Conservation (phyloP, 2,113 vertebrate species). For the Anhinga rufa region DNA sequence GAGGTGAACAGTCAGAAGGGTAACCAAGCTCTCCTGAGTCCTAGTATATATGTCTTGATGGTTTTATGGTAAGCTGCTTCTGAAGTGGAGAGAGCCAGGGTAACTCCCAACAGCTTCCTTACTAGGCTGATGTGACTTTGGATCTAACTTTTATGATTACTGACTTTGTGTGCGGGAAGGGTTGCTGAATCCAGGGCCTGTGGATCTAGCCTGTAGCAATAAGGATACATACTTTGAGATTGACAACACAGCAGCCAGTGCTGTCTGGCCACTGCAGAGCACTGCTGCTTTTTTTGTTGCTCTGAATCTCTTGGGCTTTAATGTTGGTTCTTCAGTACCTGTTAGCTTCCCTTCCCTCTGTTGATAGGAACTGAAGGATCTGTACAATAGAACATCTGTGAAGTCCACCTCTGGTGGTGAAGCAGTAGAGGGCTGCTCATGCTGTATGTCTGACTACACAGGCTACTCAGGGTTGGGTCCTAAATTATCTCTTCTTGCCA, state of each 20-base stretch:
- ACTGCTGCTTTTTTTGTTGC: background rate
- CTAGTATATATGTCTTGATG: background rate
- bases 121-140: background rate
- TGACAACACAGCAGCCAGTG: background rate
- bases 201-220: background rate
- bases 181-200: background rate
- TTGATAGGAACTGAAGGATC: background rate
- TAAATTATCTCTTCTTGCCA: background rate
- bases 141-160: background rate
- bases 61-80: background rate
- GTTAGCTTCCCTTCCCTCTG: background rate
- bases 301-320: background rate
- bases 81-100: background rate
- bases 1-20: background rate
- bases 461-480: background rate
- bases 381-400: background rate
- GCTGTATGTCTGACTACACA: background rate
- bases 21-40: background rate
- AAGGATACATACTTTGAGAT: background rate
- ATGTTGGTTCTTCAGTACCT: background rate
- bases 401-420: background rate
- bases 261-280: background rate
- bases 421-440: background rate
- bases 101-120: background rate
- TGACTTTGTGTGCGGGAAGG: background rate